phyloP scores from a whole-genome alignment of 2,113 vertebrate species.

The Periophthalmodon schlosseri region DNA sequence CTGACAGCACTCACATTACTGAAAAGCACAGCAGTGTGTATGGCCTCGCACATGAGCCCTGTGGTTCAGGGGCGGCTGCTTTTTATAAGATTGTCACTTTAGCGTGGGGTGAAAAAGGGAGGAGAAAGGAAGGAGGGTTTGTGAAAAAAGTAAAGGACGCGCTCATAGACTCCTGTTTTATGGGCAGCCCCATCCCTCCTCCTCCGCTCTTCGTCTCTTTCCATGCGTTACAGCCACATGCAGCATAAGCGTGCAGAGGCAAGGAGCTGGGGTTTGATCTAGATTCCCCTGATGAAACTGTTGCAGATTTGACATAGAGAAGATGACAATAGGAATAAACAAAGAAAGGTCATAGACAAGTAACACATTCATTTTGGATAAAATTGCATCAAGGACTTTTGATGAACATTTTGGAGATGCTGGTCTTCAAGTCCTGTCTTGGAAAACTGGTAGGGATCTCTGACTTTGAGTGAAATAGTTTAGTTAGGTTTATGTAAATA shows the following conservation, averaged over 20 bases:
- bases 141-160: conserved; percentile 43
- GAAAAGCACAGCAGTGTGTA: conserved; percentile 43
- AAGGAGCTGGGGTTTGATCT: conserved; percentile 44
- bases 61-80: conserved; percentile 42
- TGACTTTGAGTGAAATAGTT: conserved; percentile 6
- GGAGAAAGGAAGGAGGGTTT: conserved; percentile 47
- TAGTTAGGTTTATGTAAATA: background rate
- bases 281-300: conserved; percentile 48
- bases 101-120: conserved; percentile 24
- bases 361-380: background rate
- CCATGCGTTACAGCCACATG: conserved; percentile 58
- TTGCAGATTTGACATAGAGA: conserved; percentile 30
- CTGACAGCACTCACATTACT: conserved; percentile 61
- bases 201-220: conserved; percentile 37
- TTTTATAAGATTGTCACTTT: conserved; percentile 59
- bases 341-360: background rate
- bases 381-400: conserved; percentile 29
- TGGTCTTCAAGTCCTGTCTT: conserved; percentile 81
- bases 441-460: conserved; percentile 73
- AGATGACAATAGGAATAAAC: conserved; percentile 18
- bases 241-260: conserved; percentile 59
- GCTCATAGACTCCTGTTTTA: conserved; percentile 37
- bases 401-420: conserved; percentile 69
- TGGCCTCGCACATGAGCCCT: conserved; percentile 19
- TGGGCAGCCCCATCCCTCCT: conserved; percentile 50